Evolutionary conservation across 2,113 vertebrate genomes (phyloP).

Genomic region (Brachypodius melanocephalos): DNA sequence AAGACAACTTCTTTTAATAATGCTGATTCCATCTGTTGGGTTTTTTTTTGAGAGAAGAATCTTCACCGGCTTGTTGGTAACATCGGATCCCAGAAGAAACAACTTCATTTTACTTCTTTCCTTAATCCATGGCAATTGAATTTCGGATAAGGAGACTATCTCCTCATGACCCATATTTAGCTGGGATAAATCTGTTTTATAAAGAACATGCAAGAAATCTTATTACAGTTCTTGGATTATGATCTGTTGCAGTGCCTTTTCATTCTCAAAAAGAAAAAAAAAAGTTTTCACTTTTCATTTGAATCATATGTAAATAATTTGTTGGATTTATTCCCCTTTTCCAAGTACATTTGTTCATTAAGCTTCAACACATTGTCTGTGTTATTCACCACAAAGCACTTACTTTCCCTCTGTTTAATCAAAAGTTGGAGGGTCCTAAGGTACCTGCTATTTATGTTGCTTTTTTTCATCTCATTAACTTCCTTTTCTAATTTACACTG

Average conservation of each 20-base stretch:
- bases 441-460: constrained; percentile 59
- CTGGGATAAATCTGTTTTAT: neutral
- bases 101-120: constrained; percentile 24
- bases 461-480: constrained; percentile 74
- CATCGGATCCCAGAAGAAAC: constrained; percentile 27
- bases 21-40: neutral
- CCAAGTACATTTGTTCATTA: constrained; percentile 58
- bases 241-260: neutral
- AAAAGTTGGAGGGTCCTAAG: constrained; percentile 59
- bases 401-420: constrained; percentile 59
- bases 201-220: constrained; percentile 19
- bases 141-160: neutral
- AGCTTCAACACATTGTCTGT: constrained; percentile 45
- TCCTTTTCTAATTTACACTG: constrained; percentile 65
- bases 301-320: constrained; percentile 46
- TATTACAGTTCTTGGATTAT: constrained; percentile 10
- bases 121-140: constrained; percentile 20
- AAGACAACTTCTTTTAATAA: constrained; percentile 2
- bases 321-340: constrained; percentile 51
- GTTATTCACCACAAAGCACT: constrained; percentile 51
- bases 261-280: neutral
- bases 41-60: neutral
- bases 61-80: constrained; percentile 1
- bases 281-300: neutral
- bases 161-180: constrained; percentile 58